Evolutionary conservation across 2,113 vertebrate species (phyloP).

Genomic region (Ursus arctos): DNA sequence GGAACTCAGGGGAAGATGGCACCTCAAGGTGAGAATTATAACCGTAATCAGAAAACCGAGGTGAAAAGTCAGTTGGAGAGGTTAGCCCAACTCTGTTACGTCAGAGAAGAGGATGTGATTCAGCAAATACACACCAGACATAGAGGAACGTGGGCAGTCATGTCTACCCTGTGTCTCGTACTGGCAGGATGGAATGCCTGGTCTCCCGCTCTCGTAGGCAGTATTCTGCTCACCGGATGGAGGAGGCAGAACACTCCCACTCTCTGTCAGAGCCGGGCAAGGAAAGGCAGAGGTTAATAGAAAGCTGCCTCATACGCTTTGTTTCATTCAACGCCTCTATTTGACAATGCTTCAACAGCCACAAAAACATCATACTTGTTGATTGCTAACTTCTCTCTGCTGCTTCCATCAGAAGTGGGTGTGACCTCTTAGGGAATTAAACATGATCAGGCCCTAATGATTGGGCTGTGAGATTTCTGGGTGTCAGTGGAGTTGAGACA

Average conservation of each 20-base stretch:
- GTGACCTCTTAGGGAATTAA: slow-evolving; percentile 42
- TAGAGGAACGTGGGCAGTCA: background rate
- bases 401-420: background rate
- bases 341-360: background rate
- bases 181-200: background rate
- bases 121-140: background rate
- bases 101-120: background rate
- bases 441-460: background rate
- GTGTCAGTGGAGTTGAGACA: background rate
- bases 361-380: background rate
- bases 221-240: background rate
- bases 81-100: background rate
- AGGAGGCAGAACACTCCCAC: background rate
- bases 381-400: background rate
- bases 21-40: background rate
- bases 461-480: background rate
- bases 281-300: background rate
- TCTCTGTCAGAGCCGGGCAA: background rate
- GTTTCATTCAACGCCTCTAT: slow-evolving; percentile 15
- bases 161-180: background rate
- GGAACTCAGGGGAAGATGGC: background rate
- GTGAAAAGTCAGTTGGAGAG: background rate
- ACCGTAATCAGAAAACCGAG: slow-evolving; percentile 20
- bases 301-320: background rate
- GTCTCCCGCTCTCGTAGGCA: background rate